phyloP scores from a whole-genome alignment of 2,113 vertebrate genomes.

The Etheostoma spectabile region DNA sequence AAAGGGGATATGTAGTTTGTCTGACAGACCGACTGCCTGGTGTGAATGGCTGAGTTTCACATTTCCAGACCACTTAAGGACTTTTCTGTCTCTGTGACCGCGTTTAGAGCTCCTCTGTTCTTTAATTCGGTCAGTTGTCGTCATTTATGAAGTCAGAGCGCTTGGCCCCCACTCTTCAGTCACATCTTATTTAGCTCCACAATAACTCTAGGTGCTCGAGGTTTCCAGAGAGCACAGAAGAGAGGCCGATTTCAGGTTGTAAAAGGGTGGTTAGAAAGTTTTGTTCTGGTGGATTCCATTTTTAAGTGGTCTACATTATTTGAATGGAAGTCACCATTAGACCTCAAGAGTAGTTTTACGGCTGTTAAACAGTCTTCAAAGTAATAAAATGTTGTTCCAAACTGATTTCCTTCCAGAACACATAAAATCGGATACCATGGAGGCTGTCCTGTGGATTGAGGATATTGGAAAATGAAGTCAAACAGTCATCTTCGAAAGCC shows the following conservation, averaged over 20 bases:
- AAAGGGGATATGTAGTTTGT: conserved; percentile 11
- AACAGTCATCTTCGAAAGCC: conserved; percentile 37
- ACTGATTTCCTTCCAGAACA: conserved; percentile 51
- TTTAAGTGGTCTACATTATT: conserved; percentile 44
- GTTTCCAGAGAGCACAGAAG: conserved; percentile 33
- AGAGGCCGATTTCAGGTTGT: conserved; percentile 33
- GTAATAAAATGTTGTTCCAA: conserved; percentile 48
- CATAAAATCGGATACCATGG: conserved; percentile 58
- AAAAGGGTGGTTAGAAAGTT: conserved; percentile 21
- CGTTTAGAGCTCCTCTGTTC: conserved; percentile 36
- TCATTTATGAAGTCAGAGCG: conserved; percentile 51
- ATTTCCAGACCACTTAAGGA: conserved; percentile 43
- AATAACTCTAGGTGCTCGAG: conserved; percentile 42
- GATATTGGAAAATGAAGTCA: conserved; percentile 56
- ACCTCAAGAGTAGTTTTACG: conserved; percentile 52
- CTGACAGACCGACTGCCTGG: conserved; percentile 14
- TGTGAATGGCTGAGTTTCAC: conserved; percentile 31
- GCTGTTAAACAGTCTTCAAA: conserved; percentile 51
- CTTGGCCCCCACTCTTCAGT: conserved; percentile 29
- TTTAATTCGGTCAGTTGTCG: conserved; percentile 50
- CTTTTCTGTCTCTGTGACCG: conserved; percentile 32
- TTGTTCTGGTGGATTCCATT: conserved; percentile 43
- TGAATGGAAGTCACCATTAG: conserved; percentile 51
- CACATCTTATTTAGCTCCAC: conserved; percentile 52
- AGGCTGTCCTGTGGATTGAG: conserved; percentile 34